Evolutionary conservation across 2,113 vertebrate genomes (phyloP).

Genomic region (Rattus rattus): DNA sequence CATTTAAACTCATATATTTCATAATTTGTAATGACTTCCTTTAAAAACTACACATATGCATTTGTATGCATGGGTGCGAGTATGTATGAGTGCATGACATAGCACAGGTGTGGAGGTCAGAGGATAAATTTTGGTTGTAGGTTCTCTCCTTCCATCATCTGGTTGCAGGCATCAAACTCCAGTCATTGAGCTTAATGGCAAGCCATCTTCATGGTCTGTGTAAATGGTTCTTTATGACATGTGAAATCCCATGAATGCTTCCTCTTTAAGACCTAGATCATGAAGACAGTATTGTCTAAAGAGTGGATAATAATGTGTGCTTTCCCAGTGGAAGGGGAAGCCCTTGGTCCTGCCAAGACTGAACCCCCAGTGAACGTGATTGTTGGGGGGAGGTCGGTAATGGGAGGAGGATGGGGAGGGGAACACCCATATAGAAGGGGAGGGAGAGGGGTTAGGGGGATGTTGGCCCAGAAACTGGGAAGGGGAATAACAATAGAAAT

Average conservation of each 20-base stretch:
- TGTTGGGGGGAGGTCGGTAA: too few relatives aligned
- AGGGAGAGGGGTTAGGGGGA: too few relatives aligned
- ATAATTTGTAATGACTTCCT: neutral
- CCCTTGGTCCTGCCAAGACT: too few relatives aligned
- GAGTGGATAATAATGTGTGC: neutral
- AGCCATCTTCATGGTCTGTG: neutral
- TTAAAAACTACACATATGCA: neutral
- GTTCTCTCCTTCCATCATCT: neutral
- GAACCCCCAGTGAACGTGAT: too few relatives aligned
- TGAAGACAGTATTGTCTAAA: neutral
- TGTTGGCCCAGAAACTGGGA: too few relatives aligned
- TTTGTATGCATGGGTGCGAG: neutral
- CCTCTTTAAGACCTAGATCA: neutral
- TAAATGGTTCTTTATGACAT: neutral
- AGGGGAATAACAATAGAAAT: too few relatives aligned
- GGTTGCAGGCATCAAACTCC: neutral
- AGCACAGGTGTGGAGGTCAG: neutral
- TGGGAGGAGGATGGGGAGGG: too few relatives aligned
- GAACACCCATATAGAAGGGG: too few relatives aligned
- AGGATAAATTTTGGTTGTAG: neutral
- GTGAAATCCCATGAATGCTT: neutral
- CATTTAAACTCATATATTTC: constrained; percentile 29
- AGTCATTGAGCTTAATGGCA: neutral
- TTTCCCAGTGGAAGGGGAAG: neutral
- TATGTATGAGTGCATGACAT: too few relatives aligned